Evolutionary conservation across 2,888 invertebrate genomes (phyloP).

Genomic region (Heliconius erato): DNA sequence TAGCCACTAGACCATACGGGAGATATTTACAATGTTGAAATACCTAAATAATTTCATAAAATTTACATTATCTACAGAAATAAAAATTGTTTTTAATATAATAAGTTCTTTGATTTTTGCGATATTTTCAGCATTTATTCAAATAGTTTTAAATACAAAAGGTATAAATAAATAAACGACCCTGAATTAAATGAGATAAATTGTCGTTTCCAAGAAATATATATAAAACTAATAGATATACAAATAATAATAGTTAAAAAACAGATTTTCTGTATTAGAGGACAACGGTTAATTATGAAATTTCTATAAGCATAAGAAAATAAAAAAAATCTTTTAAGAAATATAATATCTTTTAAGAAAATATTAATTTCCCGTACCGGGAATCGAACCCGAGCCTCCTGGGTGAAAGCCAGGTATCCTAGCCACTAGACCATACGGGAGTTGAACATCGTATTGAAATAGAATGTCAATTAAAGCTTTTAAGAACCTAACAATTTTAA

Average conservation of each 20-base stretch:
- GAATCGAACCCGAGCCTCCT: conserved; percentile 92
- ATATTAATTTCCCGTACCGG: conserved; percentile 90
- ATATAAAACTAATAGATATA: background rate
- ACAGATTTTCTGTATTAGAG: background rate
- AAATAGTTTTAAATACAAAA: background rate
- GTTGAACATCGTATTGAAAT: background rate
- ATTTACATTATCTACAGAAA: background rate
- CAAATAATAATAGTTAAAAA: background rate
- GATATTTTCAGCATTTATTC: background rate
- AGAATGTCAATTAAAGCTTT: background rate
- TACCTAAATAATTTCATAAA: background rate
- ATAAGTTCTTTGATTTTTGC: no score
- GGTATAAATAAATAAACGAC: no score
- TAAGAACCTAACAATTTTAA: background rate
- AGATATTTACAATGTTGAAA: conserved; percentile 47
- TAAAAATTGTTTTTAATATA: no score
- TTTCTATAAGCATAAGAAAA: background rate
- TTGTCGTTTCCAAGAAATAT: background rate
- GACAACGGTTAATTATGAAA: background rate
- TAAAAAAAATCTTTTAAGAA: background rate
- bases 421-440: conserved; percentile 90
- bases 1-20: conserved; percentile 90
- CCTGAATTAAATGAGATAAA: background rate
- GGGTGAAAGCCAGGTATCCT: conserved; percentile 91
- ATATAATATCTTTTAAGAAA: no score